Percentiles rank a stretch among this genome's conserved stretches.
Conservation (phyloP, 1,140 invertebrate species). For the Heliconius melpomene region DNA sequence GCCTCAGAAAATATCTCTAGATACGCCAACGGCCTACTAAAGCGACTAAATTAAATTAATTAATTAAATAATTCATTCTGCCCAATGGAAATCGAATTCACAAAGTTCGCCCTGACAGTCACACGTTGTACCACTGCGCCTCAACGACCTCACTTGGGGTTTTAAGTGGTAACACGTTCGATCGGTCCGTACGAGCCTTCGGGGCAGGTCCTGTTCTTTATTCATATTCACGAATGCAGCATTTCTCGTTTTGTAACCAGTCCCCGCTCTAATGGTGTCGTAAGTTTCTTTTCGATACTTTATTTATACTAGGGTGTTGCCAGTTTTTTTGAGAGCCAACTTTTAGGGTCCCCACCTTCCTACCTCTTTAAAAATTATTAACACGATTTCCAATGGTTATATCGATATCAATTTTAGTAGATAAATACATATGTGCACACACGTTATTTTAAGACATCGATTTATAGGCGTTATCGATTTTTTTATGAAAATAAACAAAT, state of each 20-base stretch:
- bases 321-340: neutral
- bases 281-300: constrained; percentile 35
- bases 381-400: neutral
- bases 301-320: constrained; percentile 9
- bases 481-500: constrained; percentile 18
- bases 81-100: no score
- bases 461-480: neutral
- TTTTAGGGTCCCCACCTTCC: neutral
- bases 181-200: constrained; percentile 45
- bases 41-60: no score
- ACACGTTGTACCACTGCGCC: no score
- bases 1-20: no score
- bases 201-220: constrained; percentile 57
- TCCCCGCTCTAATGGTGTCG: constrained; percentile 41
- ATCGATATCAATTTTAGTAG: neutral
- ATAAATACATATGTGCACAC: neutral
- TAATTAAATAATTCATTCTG: no score
- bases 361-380: neutral
- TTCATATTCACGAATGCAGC: constrained; percentile 63
- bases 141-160: no score
- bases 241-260: constrained; percentile 58
- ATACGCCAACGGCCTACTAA: no score
- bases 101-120: no score
- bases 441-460: neutral
- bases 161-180: constrained; percentile 29